Conservation (phyloP, 2,888 invertebrate species). For the Eilema caniola region DNA sequence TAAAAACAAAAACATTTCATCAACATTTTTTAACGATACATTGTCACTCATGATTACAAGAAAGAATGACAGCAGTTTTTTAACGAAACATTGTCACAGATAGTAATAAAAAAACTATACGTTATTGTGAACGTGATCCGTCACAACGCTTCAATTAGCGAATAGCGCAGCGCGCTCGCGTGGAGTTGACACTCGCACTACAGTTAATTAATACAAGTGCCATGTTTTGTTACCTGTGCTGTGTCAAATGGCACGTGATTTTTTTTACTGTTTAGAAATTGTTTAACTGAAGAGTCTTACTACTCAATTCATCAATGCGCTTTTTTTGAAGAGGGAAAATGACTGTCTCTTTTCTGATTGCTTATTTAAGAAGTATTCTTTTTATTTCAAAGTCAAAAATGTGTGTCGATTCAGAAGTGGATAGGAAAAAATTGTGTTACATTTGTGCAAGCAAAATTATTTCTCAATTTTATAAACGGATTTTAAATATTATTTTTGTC, state of each 20-base stretch:
- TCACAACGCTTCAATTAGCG: conserved; percentile 46
- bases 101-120: conserved; percentile 11
- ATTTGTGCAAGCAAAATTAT: no score
- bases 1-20: background rate
- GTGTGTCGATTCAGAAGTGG: no score
- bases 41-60: no score
- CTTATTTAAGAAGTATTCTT: no score
- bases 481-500: no score
- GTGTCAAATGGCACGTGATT: conserved; percentile 19
- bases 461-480: no score
- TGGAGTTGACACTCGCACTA: conserved; percentile 32
- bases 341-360: no score
- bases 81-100: conserved; percentile 17
- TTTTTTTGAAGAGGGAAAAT: background rate
- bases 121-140: conserved; percentile 25
- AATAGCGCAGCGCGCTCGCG: conserved; percentile 27
- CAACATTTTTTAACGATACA: background rate
- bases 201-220: conserved; percentile 50
- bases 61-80: background rate
- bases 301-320: conserved; percentile 9
- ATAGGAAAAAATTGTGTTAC: no score
- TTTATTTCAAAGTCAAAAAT: no score
- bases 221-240: conserved; percentile 17
- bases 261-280: conserved; percentile 8
- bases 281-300: background rate